Base-by-base conservation (phyloP, 2,113 vertebrate species). In the Phrynosoma blainvillii region DNA sequence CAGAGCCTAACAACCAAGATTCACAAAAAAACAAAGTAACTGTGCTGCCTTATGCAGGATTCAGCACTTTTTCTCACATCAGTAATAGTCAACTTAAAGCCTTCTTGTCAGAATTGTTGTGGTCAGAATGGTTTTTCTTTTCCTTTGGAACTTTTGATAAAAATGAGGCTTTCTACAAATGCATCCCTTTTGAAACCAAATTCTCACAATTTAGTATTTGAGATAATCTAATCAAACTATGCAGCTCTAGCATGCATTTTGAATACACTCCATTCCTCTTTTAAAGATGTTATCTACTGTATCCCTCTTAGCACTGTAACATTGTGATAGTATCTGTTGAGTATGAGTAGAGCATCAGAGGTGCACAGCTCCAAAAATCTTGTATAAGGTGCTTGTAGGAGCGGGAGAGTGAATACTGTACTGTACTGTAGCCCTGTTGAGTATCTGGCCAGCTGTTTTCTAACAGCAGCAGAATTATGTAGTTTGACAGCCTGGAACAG, bases 371-470 rank as follows among this genome's bases (percentile, higher is more conserved):
- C 27, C 27, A 27, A 62, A 32, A 32, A 40, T 65, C 18, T 32
- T 81, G 79, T n/a, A 81, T 65, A 10, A 65, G 65, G 40, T 3
- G 65, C 21, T 20, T 62, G 14, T 8, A 85, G 74, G 56, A 76
- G 21, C 5, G 27, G 8, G 47, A 59, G n/a, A 59, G 52, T 36
- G 36, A 59, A 76, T 42, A 62, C 8, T 70, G 25, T 18, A 13
- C 4, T 5, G 32, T 20, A 75, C 40, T 40, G 20, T 12, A 42
- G 14, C 18, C 6, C 56, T 27, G 4, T 62, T 62, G 54, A 54
- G 36, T 52, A 75, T 30, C 54, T 76, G 25, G 3, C 36, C 47
- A n/a, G 59, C 79, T 89, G 13, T 82, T 92, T 93, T 54, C 70
- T 84, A 78, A 78, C 9, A 18, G 27, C 27, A 0, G 6, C 47